Evolutionary conservation across 2,797 vertebrate species (phyloP).

Genomic region (Hippoglossus hippoglossus): DNA sequence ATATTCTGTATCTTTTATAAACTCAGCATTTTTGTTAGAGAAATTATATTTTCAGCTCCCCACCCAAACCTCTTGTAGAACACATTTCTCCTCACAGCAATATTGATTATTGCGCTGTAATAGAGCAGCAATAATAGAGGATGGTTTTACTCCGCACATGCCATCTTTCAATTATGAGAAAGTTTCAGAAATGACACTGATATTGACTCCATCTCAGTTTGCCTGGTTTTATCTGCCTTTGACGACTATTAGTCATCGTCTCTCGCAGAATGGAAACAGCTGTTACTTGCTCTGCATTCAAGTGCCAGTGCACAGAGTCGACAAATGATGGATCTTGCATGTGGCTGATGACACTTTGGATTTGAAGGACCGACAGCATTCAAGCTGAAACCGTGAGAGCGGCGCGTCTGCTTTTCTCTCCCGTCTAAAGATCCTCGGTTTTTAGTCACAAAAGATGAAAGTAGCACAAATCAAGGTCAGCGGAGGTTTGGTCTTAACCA

Average conservation of each 20-base stretch:
- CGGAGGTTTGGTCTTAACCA: background rate
- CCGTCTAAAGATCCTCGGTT: background rate
- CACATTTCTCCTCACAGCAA: background rate
- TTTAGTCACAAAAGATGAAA: constrained; percentile 30
- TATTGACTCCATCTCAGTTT: constrained; percentile 31
- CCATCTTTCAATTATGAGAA: constrained; percentile 33
- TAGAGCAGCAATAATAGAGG: constrained; percentile 13
- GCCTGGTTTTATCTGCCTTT: constrained; percentile 26
- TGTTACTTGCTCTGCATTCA: constrained; percentile 44
- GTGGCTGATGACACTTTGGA: constrained; percentile 30
- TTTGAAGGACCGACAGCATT: constrained; percentile 18
- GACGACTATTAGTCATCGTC: constrained; percentile 41
- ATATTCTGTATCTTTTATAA: constrained; percentile 46
- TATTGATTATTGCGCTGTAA: constrained; percentile 18
- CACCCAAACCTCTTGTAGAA: background rate
- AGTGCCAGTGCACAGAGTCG: constrained; percentile 25
- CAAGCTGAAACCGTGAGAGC: constrained; percentile 3
- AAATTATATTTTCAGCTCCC: constrained; percentile 17
- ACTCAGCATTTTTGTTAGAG: constrained; percentile 29
- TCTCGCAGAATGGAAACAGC: constrained; percentile 41
- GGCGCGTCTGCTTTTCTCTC: background rate
- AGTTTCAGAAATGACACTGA: constrained; percentile 34
- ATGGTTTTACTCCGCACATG: constrained; percentile 16
- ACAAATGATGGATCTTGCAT: constrained; percentile 13
- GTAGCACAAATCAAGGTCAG: background rate